Evolutionary conservation across 1,140 invertebrate species (phyloP), one percentile per base, ranked within the genome.

Genomic region (Drosophila albomicans): DNA sequence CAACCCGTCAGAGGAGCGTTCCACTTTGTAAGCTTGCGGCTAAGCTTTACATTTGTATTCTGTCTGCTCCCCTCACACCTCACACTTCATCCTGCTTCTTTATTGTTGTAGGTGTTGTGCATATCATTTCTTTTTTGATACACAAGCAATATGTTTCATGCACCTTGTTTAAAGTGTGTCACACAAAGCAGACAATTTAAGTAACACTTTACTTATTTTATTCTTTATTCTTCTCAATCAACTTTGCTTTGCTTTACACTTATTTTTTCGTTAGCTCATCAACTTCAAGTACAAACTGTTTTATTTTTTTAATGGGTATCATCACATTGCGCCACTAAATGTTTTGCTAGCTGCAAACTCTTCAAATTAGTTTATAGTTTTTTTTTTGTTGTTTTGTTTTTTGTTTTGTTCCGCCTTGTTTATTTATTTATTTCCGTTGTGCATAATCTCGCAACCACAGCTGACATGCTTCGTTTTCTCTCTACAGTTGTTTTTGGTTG

Each of bases 21-120:
- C 51, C 66, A 63, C 15, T 57, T 75, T 70, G 66, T 69, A 63
- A 70, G 72, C 72, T 75, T 70, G 66, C 58, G 72, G 66, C 72
- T 75, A 70, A 70, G 72, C 72, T 70, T 70, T 35, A 51, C 72
- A 70, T 75, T 63, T 75, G 51, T 58, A 52, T 13, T 7, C 38
- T 13, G 11, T 45, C 6, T 41, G 8, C 7, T 10, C 16, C 43
- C 8, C 20, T 56, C 5, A 5, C n/a, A 1, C 35, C 15, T 43
- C 13, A 11, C 7, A 11, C n/a, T 58, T 43, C 35, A 1, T 13
- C 8, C 38, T 48, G 16, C 28, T 38, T 15, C n/a, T 49, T 38
- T 63, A 52, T 51, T 70, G 28, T 56, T 71, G 49, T 46, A 46
- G 52, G 69, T 57, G 69, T 66, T 59, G 13, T 10, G 30, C 54